Percentiles rank a stretch among this genome's conserved stretches.
phyloP scores from a whole-genome alignment of 2,113 vertebrate genomes.

The Podocnemis expansa region DNA sequence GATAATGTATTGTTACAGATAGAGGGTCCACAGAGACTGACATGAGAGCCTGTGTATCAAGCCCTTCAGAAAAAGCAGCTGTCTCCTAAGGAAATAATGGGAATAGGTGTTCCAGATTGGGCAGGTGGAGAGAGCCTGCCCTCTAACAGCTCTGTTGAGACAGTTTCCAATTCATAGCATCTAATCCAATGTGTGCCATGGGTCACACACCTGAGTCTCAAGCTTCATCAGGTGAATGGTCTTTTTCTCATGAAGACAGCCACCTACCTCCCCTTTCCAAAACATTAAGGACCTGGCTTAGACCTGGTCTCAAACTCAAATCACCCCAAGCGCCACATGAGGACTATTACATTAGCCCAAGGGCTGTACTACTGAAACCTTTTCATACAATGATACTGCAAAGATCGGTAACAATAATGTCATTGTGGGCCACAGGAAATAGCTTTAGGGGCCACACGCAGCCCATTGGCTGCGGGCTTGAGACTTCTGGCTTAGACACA shows the following conservation, averaged over 20 bases:
- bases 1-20: background rate
- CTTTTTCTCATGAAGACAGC: background rate
- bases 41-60: background rate
- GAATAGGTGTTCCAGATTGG: background rate
- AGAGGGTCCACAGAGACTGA: background rate
- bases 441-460: too few relatives aligned
- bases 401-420: too few relatives aligned
- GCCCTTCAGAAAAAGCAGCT: background rate
- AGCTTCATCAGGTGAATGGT: background rate
- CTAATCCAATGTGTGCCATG: background rate
- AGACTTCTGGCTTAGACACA: too few relatives aligned
- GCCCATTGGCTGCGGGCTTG: too few relatives aligned
- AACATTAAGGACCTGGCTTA: background rate
- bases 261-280: background rate
- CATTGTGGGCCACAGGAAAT: too few relatives aligned
- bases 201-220: background rate
- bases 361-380: too few relatives aligned
- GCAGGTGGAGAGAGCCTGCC: background rate
- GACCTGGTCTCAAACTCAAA: too few relatives aligned
- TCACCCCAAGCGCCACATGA: too few relatives aligned
- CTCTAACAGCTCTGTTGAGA: background rate
- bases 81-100: background rate
- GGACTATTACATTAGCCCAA: too few relatives aligned
- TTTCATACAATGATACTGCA: too few relatives aligned
- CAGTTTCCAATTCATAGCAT: background rate